phyloP scores from a whole-genome alignment of 2,113 vertebrate species.

The Sturnira hondurensis region DNA sequence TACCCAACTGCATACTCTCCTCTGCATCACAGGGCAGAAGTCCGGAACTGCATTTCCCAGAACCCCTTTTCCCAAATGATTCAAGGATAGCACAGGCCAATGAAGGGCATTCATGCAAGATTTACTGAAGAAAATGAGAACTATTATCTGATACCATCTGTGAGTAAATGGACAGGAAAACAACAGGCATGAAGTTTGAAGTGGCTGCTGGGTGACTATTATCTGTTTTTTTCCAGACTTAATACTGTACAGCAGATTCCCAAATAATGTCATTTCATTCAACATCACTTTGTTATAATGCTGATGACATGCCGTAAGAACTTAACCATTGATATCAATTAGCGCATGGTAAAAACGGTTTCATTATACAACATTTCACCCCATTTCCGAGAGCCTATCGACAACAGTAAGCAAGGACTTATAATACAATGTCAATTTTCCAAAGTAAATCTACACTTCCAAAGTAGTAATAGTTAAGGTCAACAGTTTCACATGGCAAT shows the following conservation, averaged over 20 bases:
- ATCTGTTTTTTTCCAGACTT: not conserved
- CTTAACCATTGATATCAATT: not conserved
- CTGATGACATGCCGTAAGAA: not conserved
- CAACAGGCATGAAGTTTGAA: not conserved
- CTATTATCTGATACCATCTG: not conserved
- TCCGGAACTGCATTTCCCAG: not conserved
- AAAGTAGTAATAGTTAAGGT: not conserved
- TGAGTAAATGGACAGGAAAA: not conserved
- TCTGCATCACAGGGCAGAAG: not conserved
- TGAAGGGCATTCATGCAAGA: not conserved
- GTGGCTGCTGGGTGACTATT: not conserved
- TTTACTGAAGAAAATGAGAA: not conserved
- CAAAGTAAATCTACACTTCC: constrained; percentile 24
- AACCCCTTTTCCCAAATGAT: not conserved
- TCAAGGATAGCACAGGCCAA: not conserved
- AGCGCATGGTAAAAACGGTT: not conserved
- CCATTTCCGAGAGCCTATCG: not conserved
- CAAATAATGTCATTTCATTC: not conserved
- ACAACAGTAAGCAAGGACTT: not conserved
- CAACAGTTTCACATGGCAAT: not conserved
- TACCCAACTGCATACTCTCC: not conserved
- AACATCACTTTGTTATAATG: not conserved
- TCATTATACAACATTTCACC: not conserved
- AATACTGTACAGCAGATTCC: not conserved
- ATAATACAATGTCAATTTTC: not conserved